These are phyloP conservation scores for Morpho achilles DNA, from an alignment of 2,888 invertebrate genomes.

Conservation along the genomic window DNA sequence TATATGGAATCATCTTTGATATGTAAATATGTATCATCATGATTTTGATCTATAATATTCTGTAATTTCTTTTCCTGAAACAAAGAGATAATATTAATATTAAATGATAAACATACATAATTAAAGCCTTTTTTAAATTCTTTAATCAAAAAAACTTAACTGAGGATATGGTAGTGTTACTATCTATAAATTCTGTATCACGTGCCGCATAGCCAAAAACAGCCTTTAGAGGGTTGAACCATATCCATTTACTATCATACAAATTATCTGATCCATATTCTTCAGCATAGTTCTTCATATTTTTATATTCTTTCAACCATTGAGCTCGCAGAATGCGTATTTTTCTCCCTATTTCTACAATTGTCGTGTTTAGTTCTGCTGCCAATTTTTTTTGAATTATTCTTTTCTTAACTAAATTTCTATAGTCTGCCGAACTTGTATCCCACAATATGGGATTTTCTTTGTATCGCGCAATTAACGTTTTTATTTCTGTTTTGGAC, in stretches of 20 bases:
- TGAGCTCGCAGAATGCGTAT: slow-evolving; percentile 18
- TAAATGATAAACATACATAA: no score
- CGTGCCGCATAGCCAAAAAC: neutral
- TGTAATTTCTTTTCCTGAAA: no score
- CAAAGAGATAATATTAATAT: no score
- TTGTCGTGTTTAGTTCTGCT: slow-evolving; percentile 16
- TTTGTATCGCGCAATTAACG: slow-evolving; percentile 16
- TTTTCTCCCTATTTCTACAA: slow-evolving; percentile 20
- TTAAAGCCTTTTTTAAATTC: no score
- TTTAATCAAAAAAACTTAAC: no score
- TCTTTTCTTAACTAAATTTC: slow-evolving; percentile 14
- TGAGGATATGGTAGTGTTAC: no score
- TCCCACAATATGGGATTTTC: slow-evolving; percentile 18
- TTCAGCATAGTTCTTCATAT: slow-evolving; percentile 13
- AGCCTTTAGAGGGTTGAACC: slow-evolving; percentile 8
- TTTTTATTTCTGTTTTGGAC: slow-evolving; percentile 17
- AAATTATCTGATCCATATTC: neutral
- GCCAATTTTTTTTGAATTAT: slow-evolving; percentile 14
- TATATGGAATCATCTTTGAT: neutral
- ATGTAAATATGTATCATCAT: slow-evolving; percentile 5
- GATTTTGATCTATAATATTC: neutral
- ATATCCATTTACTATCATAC: slow-evolving; percentile 16
- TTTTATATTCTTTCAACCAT: slow-evolving; percentile 17
- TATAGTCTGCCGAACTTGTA: slow-evolving; percentile 12
- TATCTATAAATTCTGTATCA: no score